Evolutionary conservation across 2,888 invertebrate genomes (phyloP), one percentile per base, ranked within the genome.

Genomic region (Calliopum simillimum): DNA sequence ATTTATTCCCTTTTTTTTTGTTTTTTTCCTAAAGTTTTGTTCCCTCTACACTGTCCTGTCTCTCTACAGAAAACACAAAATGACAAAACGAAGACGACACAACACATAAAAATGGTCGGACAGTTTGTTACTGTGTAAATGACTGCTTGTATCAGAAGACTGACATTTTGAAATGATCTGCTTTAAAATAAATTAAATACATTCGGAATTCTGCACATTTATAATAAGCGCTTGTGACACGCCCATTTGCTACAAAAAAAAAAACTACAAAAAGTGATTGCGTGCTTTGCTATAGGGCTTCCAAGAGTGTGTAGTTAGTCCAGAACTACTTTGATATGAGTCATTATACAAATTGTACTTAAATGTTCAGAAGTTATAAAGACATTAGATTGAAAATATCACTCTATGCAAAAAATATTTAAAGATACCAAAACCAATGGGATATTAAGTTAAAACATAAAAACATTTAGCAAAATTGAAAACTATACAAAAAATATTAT

Each of bases 1-100:
- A 80, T 80, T 80, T 80, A 81, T 81, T 80, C 80, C 69, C 65
- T 68, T 71, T 71, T 64, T 58, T 49, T 68, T 71, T 71, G 59
- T 58, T 49, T 3, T 33, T 6, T 33, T 33, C 8, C 33, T 33
- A 5, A 33, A 51, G 51, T 47, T 59, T 41, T 19, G 59, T 41
- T 49, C 14, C 47, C 19, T 61, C 5, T 61, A n/a, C 41, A n/a
- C 12, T 21, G 4, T 23, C 16, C 12, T 44, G 16, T 41, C 44
- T n/a, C 44, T 16, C 4, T 43, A 53, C 55, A 21, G 56, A 25
- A 23, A 13, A 43, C 53, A 47, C 11, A 62, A 43, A 47, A 13
- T n/a, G 46, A 51, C 44, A 51, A 49, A 21, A 64, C 49, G 63
- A 55, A 44, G 44, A 41, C 64, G 64, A 16, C 41, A 19, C 14